These are phyloP conservation scores for Hypomecis atomaria DNA, from an alignment of 2,888 invertebrate species.

Conservation along the genomic window DNA sequence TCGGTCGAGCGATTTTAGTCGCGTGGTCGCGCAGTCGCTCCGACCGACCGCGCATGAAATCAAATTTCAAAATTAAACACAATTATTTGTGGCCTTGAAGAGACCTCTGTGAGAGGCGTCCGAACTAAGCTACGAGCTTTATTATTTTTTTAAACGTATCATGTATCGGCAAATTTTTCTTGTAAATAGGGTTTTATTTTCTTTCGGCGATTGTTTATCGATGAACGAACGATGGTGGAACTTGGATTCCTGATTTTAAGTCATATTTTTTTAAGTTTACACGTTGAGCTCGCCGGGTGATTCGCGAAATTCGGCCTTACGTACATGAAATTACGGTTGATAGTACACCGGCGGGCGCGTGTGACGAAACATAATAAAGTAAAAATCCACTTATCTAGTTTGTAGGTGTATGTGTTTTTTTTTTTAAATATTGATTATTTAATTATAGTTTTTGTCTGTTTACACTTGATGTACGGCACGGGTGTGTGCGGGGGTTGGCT, in stretches of 20 bases:
- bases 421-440: constrained; percentile 72
- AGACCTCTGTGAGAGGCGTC: constrained; percentile 47
- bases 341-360: constrained; percentile 22
- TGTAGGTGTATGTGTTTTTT: constrained; percentile 78
- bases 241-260: constrained; percentile 36
- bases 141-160: constrained; percentile 47
- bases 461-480: constrained; percentile 64
- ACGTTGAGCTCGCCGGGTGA: not conserved
- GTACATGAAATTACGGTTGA: constrained; percentile 3
- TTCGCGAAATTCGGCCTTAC: constrained; percentile 15
- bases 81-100: constrained; percentile 63
- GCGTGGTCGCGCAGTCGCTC: not conserved
- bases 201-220: constrained; percentile 29
- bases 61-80: constrained; percentile 48
- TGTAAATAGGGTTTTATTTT: constrained; percentile 35
- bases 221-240: constrained; percentile 30
- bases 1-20: not conserved
- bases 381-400: constrained; percentile 72
- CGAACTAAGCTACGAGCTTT: constrained; percentile 62
- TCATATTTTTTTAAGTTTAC: constrained; percentile 36
- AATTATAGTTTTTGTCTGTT: constrained; percentile 71
- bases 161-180: constrained; percentile 33
- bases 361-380: constrained; percentile 51
- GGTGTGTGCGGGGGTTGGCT: constrained; percentile 52
- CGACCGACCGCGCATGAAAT: constrained; percentile 30